Base-by-base conservation (phyloP, 2,797 vertebrate species). In the Tragelaphus oryx region DNA sequence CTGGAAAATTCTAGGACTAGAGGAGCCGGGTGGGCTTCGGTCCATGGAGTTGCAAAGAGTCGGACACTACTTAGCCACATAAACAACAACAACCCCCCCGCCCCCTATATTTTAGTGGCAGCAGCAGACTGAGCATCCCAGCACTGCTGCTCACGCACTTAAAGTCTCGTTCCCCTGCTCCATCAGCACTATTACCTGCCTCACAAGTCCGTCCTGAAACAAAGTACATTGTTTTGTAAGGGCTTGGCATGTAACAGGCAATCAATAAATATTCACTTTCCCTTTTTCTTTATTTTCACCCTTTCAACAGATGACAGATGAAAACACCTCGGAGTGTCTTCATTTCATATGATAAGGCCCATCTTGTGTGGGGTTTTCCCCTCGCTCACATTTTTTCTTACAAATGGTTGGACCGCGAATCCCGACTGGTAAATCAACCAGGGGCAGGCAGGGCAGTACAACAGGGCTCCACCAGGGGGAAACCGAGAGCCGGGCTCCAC, bases 141-240 rank as follows among this genome's bases (percentile, higher is more conserved):
- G 22, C 16, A 24, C 50, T 3, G 59, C 33, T 6, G 6, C 91
- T 24, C 84, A 18, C 1, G 10, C 50, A 14, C 33, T 22, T 8
- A 28, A 28, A 33, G 28, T 7, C 44, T 82, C n/a, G 2, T 54
- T 13, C 60, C 57, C 18, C 28, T 17, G 62, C 50, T 57, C 57
- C 11, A 11, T 11, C 52, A n/a, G 41, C 30, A 0, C n/a, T 0
- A 16, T 10, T 5, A 4, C n/a, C 24, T 5, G 30, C 33, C 59
- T 65, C 50, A 1, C 28, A 14, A 33, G 8, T 37, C 26, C 8
- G 4, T 41, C 68, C 4, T 20, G 50, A 87, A 17, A 33, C 50
- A 37, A 28, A 16, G 28, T 0, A 6, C 9, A 5, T 2, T 0
- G 18, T 44, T 48, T 11, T 1, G 5, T 20, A 33, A 50, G 59